phyloP scores from a whole-genome alignment of 2,888 invertebrate genomes.

The Chrysolina americana region DNA sequence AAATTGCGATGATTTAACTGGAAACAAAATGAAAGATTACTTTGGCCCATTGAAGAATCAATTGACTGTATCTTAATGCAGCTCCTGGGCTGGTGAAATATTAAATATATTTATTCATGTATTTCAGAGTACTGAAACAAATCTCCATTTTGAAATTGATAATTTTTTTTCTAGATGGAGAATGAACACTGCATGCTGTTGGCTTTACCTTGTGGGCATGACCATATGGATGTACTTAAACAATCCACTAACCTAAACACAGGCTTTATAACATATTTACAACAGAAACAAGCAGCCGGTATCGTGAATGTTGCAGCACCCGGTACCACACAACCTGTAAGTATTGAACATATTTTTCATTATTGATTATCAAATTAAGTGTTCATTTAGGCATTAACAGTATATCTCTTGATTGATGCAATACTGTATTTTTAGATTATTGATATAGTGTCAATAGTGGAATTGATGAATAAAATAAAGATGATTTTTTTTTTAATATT shows the following conservation, averaged over 20 bases:
- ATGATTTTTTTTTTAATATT: too few relatives aligned
- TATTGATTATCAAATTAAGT: not conserved
- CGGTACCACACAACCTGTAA: conserved; percentile 85
- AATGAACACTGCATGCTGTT: conserved; percentile 97
- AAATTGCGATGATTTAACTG: too few relatives aligned
- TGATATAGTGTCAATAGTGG: too few relatives aligned
- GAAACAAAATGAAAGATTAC: too few relatives aligned
- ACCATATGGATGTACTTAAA: conserved; percentile 93
- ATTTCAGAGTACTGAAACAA: not conserved
- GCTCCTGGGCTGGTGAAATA: too few relatives aligned
- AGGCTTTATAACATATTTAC: conserved; percentile 96
- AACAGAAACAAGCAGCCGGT: conserved; percentile 97
- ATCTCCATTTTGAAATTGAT: conserved; percentile 5
- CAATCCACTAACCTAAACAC: conserved; percentile 92
- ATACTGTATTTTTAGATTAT: too few relatives aligned
- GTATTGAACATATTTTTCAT: conserved; percentile 51
- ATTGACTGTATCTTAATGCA: too few relatives aligned
- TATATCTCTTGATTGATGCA: too few relatives aligned
- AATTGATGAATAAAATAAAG: too few relatives aligned
- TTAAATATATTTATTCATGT: too few relatives aligned
- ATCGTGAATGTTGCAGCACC: conserved; percentile 96
- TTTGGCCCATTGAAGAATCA: too few relatives aligned
- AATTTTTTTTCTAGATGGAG: conserved; percentile 79
- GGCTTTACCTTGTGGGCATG: conserved; percentile 95
- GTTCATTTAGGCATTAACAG: too few relatives aligned